Conservation (phyloP, 2,797 vertebrate species). For the Natrix natrix region DNA sequence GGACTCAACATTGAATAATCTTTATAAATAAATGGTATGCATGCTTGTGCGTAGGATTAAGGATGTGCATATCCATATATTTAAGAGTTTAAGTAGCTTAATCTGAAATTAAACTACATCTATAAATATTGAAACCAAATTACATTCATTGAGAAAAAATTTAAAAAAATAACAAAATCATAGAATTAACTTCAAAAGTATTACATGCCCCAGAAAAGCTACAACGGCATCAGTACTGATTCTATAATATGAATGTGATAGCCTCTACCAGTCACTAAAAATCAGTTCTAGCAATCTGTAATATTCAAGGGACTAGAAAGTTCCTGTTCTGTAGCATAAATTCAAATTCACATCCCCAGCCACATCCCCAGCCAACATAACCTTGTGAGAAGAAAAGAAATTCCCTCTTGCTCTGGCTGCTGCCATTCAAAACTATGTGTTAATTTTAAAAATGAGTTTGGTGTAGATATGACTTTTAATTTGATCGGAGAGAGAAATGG, state of each 20-base stretch:
- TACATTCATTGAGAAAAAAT: not conserved
- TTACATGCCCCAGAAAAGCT: not conserved
- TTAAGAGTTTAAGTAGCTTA: not conserved
- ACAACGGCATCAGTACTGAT: not conserved
- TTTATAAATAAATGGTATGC: not conserved
- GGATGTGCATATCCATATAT: not conserved
- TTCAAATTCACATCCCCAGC: not conserved
- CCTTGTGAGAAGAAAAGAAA: not conserved
- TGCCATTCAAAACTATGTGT: not conserved
- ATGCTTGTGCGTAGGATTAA: not conserved
- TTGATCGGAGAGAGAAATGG: slow-evolving; percentile 29
- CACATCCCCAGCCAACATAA: not conserved
- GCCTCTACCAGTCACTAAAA: not conserved
- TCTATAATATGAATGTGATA: not conserved
- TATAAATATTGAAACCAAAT: not conserved
- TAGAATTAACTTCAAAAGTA: not conserved
- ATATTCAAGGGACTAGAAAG: not conserved
- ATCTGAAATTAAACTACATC: not conserved
- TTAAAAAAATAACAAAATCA: not conserved
- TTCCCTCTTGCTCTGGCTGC: not conserved
- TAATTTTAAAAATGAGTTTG: slow-evolving; percentile 27
- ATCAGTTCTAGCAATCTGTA: not conserved
- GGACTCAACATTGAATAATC: not conserved
- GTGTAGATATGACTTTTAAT: slow-evolving; percentile 30
- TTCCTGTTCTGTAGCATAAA: not conserved